phyloP scores from a whole-genome alignment of 2,113 vertebrate genomes.

The Aplodontia rufa region DNA sequence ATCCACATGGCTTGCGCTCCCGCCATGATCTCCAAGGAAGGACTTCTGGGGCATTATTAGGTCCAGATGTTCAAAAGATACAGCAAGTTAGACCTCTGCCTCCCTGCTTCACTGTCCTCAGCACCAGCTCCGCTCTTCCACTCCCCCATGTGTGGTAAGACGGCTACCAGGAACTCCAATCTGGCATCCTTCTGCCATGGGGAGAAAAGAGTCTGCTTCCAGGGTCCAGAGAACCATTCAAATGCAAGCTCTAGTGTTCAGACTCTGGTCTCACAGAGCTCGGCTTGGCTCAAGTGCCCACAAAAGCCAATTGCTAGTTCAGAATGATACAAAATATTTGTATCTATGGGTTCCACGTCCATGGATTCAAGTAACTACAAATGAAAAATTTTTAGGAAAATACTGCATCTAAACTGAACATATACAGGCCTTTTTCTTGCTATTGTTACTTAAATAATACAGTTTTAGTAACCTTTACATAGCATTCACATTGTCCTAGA shows the following conservation, averaged over 20 bases:
- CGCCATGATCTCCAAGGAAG: background rate
- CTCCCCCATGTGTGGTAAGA: rapidly evolving
- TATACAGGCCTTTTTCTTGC: background rate
- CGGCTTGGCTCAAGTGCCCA: no score
- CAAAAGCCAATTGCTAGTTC: background rate
- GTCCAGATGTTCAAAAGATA: background rate
- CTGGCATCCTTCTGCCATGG: background rate
- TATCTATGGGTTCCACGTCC: background rate
- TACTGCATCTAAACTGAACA: background rate
- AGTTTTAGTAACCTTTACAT: background rate
- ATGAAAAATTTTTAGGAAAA: background rate
- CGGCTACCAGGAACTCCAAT: background rate
- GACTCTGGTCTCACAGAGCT: background rate
- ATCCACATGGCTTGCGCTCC: background rate
- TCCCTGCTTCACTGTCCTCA: background rate
- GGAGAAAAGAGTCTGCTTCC: background rate
- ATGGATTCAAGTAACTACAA: background rate
- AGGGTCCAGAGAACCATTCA: background rate
- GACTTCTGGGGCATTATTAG: no score
- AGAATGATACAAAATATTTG: background rate
- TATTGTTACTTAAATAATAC: background rate
- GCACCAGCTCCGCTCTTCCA: background rate
- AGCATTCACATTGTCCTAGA: background rate
- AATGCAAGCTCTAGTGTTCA: background rate
- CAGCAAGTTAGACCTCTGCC: rapidly evolving